Percentiles rank a stretch among this genome's conserved stretches.
phyloP scores from a whole-genome alignment of 2,113 vertebrate genomes.

The Myotis davidii region DNA sequence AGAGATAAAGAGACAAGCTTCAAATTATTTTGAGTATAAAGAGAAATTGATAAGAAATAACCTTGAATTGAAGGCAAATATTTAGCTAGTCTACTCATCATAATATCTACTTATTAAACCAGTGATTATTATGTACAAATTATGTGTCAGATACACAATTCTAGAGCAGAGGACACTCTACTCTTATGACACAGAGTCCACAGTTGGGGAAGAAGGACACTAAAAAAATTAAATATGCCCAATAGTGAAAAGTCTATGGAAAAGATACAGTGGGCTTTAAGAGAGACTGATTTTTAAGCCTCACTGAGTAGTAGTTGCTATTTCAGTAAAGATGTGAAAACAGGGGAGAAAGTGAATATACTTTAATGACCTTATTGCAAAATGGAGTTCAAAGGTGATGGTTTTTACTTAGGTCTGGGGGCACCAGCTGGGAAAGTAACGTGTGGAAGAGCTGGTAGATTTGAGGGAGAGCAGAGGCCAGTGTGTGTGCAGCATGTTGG shows the following conservation, averaged over 20 bases:
- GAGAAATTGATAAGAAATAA: not conserved
- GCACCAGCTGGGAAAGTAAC: not conserved
- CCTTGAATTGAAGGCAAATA: not conserved
- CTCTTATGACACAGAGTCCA: not conserved
- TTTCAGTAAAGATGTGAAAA: not conserved
- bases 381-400: not conserved
- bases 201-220: not conserved
- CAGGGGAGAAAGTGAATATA: not conserved
- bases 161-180: not conserved
- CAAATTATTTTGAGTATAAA: constrained; percentile 1
- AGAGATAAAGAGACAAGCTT: not conserved
- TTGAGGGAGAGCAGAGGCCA: not conserved
- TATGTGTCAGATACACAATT: not conserved
- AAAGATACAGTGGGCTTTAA: not conserved
- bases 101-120: not conserved
- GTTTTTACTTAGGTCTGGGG: not conserved
- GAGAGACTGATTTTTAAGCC: not conserved
- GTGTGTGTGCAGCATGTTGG: not conserved
- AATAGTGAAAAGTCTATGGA: not conserved
- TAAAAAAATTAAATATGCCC: not conserved
- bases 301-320: not conserved
- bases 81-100: not conserved
- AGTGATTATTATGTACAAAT: not conserved
- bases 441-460: not conserved
- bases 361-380: not conserved